Base-by-base conservation (phyloP, 2,888 invertebrate species). In the Notodonta dromedarius region DNA sequence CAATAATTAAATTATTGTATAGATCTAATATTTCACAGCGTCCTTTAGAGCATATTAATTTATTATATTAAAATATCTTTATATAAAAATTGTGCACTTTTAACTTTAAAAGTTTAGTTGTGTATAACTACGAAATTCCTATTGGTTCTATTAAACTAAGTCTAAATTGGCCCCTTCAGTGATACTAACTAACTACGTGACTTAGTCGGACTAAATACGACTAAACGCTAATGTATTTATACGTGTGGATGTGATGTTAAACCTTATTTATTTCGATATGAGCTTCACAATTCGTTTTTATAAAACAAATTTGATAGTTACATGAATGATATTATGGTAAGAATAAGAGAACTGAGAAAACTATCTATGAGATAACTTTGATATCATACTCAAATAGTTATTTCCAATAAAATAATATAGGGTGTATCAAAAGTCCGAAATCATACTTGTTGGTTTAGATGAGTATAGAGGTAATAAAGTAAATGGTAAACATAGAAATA, bases 131-230 rank as follows among this genome's bases (percentile, higher is more conserved):
- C 13, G 7, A 50, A 44, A 55, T 56, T 57, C 40, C 51, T 59
- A 56, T 16, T 14, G 57, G 63, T 58, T 67, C 74, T 75, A 73
- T 62, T 74, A 60, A 57, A 77, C 90, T 91, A 90, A 77, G 3
- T 76, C 90, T 90, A 91, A 82, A 73, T 91, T 91, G 91, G 92
- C 91, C 88, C 79, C 91, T 79, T 81, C 81, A 76, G 89, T 90
- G 91, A 78, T 81, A 80, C 62, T 70, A 66, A 74, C 78, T 80
- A 79, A 59, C 79, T 88, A 88, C 78, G 87, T 87, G 85, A 73
- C 56, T 68, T 74, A 70, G 57, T 71, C 52, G 67, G 62, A 65
- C 65, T 73, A 73, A 60, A 55, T 62, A 51, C 12, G 42, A 65
- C 58, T 69, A 65, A 46, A 46, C 5, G 46, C 13, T 13, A 13